Evolutionary conservation across 2,888 invertebrate species (phyloP).

Genomic region (Tetragnatha montana): DNA sequence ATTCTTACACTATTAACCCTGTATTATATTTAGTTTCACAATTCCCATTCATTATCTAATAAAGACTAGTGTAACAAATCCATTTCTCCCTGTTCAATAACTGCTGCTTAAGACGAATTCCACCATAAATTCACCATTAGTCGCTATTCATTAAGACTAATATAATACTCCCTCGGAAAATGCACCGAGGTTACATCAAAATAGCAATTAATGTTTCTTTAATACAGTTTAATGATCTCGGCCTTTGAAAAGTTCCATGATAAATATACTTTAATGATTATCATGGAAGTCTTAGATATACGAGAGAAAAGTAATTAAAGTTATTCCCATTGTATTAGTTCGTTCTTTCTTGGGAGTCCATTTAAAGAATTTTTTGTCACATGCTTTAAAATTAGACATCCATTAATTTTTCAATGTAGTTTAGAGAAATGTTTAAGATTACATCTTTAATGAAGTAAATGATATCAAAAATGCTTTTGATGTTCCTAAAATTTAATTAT

Average conservation of each 20-base stretch:
- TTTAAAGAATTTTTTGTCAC: conserved; percentile 1
- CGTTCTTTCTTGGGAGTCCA: not conserved
- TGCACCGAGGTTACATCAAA: conserved; percentile 37
- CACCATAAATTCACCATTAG: not conserved
- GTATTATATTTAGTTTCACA: not conserved
- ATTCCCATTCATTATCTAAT: not conserved
- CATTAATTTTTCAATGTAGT: not conserved
- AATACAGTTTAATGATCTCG: conserved; percentile 52
- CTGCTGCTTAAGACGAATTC: not conserved
- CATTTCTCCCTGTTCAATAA: not conserved
- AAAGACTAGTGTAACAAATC: not conserved
- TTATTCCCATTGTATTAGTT: not conserved
- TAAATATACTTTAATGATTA: conserved; percentile 55
- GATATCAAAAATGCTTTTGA: not conserved
- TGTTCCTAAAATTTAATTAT: conserved; percentile 19
- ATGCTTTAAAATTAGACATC: conserved; percentile 8
- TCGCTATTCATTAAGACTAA: conserved; percentile 49
- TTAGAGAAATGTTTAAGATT: not conserved
- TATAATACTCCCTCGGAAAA: conserved; percentile 19
- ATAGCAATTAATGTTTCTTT: conserved; percentile 56
- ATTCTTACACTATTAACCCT: not conserved
- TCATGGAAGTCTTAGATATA: conserved; percentile 4
- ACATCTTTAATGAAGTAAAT: conserved; percentile 5
- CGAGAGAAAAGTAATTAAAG: conserved; percentile 31
- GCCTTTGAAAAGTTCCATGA: conserved; percentile 34